A percentile compares a stretch with the other conserved stretches of the same genome.
These are phyloP conservation scores for Echeneis naucrates DNA, from an alignment of 2,797 vertebrate species.

Conservation along the genomic window DNA sequence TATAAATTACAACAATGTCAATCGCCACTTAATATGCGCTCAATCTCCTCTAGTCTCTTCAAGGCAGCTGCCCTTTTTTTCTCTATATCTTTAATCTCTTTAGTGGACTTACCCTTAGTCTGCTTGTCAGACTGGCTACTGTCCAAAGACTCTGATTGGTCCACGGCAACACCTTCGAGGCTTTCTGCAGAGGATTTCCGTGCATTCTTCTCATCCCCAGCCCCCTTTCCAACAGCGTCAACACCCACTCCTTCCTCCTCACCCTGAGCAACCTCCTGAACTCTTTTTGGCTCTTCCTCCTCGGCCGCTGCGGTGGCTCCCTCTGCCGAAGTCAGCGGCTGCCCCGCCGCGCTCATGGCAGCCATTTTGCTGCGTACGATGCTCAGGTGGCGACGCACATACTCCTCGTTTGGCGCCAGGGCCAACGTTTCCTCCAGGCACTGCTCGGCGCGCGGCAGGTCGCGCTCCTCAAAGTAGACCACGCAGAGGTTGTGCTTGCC, in stretches of 20 bases:
- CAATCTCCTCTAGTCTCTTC: slow-evolving; percentile 98
- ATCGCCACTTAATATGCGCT: slow-evolving; percentile 97
- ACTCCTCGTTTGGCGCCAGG: slow-evolving; percentile 95
- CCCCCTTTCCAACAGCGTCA: slow-evolving; percentile 66
- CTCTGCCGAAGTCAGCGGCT: slow-evolving; percentile 71
- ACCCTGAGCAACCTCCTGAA: slow-evolving; percentile 64
- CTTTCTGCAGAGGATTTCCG: slow-evolving; percentile 82
- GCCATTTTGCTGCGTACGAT: slow-evolving; percentile 96
- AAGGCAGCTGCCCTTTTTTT: slow-evolving; percentile 96
- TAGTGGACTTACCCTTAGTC: slow-evolving; percentile 89
- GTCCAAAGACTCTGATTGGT: slow-evolving; percentile 83
- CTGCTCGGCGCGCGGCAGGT: slow-evolving; percentile 90
- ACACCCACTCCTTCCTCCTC: slow-evolving; percentile 71
- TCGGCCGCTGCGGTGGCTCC: slow-evolving; percentile 44
- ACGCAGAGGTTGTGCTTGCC: slow-evolving; percentile 98
- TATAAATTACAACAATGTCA: slow-evolving; percentile 74
- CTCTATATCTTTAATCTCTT: slow-evolving; percentile 97
- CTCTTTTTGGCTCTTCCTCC: slow-evolving; percentile 58
- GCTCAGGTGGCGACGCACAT: slow-evolving; percentile 93
- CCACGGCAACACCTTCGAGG: slow-evolving; percentile 65
- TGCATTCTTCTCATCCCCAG: slow-evolving; percentile 82
- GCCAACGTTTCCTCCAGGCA: slow-evolving; percentile 94
- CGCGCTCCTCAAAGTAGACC: slow-evolving; percentile 96
- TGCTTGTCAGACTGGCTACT: slow-evolving; percentile 84
- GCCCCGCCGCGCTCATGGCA: slow-evolving; percentile 83